Base-by-base conservation (phyloP, 2,888 invertebrate genomes). In the Phengaris arion region DNA sequence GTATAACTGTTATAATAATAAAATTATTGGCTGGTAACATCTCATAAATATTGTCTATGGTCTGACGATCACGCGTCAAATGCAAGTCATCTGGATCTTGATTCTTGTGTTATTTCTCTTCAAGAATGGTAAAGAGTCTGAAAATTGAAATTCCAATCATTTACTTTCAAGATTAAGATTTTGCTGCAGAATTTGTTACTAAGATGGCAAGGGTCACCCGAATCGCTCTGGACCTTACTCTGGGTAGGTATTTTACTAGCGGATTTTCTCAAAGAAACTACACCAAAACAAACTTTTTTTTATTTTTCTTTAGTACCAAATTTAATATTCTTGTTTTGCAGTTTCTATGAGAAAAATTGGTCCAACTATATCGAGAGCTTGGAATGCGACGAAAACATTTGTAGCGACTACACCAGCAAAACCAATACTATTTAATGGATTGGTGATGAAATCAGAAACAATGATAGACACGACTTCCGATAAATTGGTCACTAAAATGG, bases 281-380 rank as follows among this genome's bases (percentile, higher is more conserved):
- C 76, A 75, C 82, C 88, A 90, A 89, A 89, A 86, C 88, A 87
- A 88, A 10, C 12, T 64, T 35, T 15, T 22, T 2, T 59, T 10
- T 22, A 10, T 22, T 15, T 22, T 22, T 10, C 15, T 83, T 85
- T 82, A 35, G n/a, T n/a, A 48, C 9, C 9, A 48, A 2, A 69
- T 13, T 48, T n/a, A 64, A 35, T 64, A 15, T 86, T 78, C 87
- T 88, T 89, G 88, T 87, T 88, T 89, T 81, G 81, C 92, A 92
- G 93, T 88, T 89, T 92, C 92, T 86, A 77, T 92, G 83, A 85
- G 82, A 80, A 88, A 79, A 79, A 79, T 84, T 75, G 83, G 84
- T 55, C 92, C 91, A 51, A 79, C 81, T n/a, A 79, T 92, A 75
- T 78, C 84, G 77, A 87, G 82, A 78, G 75, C 83, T 68, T 93